Percentiles rank a stretch among this genome's conserved stretches.
phyloP scores from a whole-genome alignment of 2,113 vertebrate genomes.

The Phaethon lepturus region DNA sequence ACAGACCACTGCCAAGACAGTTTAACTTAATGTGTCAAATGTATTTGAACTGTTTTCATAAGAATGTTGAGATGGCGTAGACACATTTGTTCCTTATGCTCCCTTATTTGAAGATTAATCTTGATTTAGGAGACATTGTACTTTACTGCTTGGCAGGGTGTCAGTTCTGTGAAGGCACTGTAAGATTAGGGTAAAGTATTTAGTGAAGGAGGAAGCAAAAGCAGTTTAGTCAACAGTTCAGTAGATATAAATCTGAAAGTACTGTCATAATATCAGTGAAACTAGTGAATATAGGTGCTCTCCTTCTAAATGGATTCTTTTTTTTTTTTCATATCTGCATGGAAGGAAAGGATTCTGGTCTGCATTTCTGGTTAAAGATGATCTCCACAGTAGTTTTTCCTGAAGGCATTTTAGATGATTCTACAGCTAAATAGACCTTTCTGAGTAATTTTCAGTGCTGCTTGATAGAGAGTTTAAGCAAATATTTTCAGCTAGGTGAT shows the following conservation, averaged over 20 bases:
- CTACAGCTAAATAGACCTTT: not conserved
- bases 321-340: not conserved
- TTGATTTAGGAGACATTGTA: not conserved
- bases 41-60: not conserved
- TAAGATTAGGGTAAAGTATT: not conserved
- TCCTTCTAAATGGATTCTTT: not conserved
- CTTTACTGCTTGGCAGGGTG: not conserved
- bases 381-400: not conserved
- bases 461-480: not conserved
- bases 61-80: not conserved
- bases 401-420: not conserved
- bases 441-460: not conserved
- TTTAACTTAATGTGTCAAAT: not conserved
- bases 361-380: not conserved
- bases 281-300: not conserved
- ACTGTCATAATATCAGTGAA: not conserved
- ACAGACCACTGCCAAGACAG: not conserved
- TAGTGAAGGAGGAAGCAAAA: not conserved
- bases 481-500: not conserved
- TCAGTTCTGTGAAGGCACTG: not conserved
- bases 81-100: not conserved
- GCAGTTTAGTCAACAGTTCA: not conserved
- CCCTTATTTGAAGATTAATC: slow-evolving; percentile 4
- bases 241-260: not conserved
- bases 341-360: not conserved